Percentiles rank a stretch among this genome's conserved stretches.
These are phyloP conservation scores for Steinernema carpocapsae DNA, from an alignment of 2,888 invertebrate species.

Conservation along the genomic window DNA sequence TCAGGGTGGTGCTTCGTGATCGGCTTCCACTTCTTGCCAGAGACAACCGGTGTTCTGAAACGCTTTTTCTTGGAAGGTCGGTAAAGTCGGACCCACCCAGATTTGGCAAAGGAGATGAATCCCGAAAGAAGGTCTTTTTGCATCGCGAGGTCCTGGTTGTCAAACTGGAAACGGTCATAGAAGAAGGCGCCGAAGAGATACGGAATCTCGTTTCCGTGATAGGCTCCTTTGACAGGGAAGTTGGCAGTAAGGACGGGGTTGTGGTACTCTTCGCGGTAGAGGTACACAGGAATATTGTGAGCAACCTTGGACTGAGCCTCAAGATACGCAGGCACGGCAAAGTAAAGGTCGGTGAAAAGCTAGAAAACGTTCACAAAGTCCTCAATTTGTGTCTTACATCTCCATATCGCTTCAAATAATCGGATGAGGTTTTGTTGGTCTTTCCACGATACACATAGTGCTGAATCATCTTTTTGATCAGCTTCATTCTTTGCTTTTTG, in stretches of 20 bases:
- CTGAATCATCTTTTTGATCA: too few species aligned
- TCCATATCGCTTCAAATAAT: conserved; percentile 35
- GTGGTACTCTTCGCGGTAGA: conserved; percentile 37
- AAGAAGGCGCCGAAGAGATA: conserved; percentile 43
- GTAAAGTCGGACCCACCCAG: conserved; percentile 33
- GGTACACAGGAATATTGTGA: conserved; percentile 40
- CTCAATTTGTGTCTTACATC: background rate
- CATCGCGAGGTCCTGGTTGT: conserved; percentile 39
- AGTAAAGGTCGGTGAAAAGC: conserved; percentile 45
- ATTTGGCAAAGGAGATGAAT: conserved; percentile 40
- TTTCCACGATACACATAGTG: too few species aligned
- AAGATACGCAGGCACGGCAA: conserved; percentile 42
- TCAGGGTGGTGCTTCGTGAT: too few species aligned
- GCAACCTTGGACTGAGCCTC: conserved; percentile 43
- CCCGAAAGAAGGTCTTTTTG: conserved; percentile 39
- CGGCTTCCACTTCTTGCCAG: too few species aligned
- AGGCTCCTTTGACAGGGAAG: conserved; percentile 43
- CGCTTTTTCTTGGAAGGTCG: too few species aligned
- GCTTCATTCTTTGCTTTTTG: background rate
- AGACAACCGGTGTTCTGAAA: too few species aligned
- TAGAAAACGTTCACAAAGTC: conserved; percentile 22
- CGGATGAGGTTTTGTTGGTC: background rate
- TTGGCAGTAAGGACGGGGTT: background rate
- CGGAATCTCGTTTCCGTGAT: conserved; percentile 41
- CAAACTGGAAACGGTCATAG: conserved; percentile 36